Conservation (phyloP, 2,888 invertebrate species). For the Campoplex capitator region DNA sequence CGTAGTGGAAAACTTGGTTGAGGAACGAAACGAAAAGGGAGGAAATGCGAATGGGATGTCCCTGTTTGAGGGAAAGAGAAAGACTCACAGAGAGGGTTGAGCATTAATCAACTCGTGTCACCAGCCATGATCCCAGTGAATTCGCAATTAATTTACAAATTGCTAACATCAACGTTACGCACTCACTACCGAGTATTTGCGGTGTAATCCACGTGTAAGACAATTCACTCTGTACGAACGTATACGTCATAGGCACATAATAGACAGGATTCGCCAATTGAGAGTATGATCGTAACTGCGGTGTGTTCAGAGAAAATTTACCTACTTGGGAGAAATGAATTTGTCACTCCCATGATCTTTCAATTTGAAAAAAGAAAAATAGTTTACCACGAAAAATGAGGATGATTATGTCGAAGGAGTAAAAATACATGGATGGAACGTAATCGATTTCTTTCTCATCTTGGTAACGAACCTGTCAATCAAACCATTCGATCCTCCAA, state of each 20-base stretch:
- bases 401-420: slow-evolving; percentile 1
- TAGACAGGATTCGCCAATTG: slow-evolving; percentile 3
- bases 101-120: slow-evolving; percentile 82
- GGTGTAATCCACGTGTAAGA: slow-evolving; percentile 39
- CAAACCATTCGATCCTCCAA: slow-evolving; percentile 17
- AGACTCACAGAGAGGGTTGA: slow-evolving; percentile 57
- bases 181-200: slow-evolving; percentile 47
- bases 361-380: not conserved
- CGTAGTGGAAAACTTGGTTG: slow-evolving; percentile 52
- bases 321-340: not conserved
- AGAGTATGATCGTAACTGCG: not conserved
- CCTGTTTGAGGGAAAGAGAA: slow-evolving; percentile 38
- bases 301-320: slow-evolving; percentile 21
- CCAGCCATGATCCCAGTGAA: slow-evolving; percentile 79
- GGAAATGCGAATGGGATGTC: not conserved
- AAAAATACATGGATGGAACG: slow-evolving; percentile 1
- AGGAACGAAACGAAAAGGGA: slow-evolving; percentile 26
- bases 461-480: slow-evolving; percentile 56
- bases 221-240: not conserved
- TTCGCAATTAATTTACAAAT: slow-evolving; percentile 82
- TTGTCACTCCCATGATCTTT: not conserved
- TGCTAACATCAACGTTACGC: slow-evolving; percentile 75
- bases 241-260: slow-evolving; percentile 9
- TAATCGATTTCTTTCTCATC: slow-evolving; percentile 48
- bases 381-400: not conserved